Evolutionary conservation across 2,888 invertebrate genomes (phyloP).

Genomic region (Leucania comma): DNA sequence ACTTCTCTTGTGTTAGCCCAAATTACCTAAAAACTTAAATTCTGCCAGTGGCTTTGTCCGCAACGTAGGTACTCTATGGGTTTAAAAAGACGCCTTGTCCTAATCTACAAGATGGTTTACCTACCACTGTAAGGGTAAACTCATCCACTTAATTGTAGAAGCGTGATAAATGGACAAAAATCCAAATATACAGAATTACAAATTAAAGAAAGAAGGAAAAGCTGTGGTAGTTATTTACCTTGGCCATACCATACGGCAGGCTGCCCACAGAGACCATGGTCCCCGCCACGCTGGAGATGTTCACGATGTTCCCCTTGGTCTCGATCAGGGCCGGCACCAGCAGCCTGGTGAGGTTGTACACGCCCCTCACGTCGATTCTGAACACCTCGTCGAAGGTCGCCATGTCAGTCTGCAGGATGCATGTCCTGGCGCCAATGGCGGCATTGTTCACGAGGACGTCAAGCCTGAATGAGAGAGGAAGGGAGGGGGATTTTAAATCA

Average conservation of each 20-base stretch:
- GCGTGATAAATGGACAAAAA: no score
- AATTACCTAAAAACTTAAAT: background rate
- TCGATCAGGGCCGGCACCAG: conserved; percentile 92
- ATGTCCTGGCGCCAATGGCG: conserved; percentile 86
- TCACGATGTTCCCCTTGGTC: conserved; percentile 93
- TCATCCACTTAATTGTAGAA: no score
- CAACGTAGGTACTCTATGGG: no score
- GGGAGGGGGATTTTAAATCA: background rate
- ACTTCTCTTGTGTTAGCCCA: background rate
- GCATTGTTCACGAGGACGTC: conserved; percentile 87
- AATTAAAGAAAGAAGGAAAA: background rate
- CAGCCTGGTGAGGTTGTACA: conserved; percentile 92
- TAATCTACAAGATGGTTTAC: no score
- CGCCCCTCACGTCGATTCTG: conserved; percentile 92
- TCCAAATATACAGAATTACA: no score
- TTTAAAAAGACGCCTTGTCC: no score
- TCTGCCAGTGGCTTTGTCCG: background rate
- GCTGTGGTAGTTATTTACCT: conserved; percentile 83
- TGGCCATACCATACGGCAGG: conserved; percentile 96
- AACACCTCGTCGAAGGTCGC: conserved; percentile 84
- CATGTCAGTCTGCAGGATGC: conserved; percentile 67
- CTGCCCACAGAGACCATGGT: conserved; percentile 95
- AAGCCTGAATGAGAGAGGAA: conserved; percentile 31
- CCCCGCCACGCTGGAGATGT: conserved; percentile 92
- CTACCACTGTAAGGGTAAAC: no score